phyloP scores from a whole-genome alignment of 1,140 invertebrate species.

The Drosophila rhopaloa region DNA sequence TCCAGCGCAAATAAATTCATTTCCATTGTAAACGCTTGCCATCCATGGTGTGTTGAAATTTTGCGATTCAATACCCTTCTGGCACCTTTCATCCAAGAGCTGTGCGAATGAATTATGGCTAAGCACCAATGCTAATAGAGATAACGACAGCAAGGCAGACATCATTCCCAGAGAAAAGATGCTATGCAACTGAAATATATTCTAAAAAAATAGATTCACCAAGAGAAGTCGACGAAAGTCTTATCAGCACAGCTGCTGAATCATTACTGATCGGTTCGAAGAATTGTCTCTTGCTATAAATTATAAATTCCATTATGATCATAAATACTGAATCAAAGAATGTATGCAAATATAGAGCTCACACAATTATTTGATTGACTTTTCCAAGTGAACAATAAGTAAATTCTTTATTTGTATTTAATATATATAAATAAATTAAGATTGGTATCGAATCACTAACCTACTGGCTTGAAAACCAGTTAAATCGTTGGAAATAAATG shows the following conservation, averaged over 20 bases:
- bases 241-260: not conserved
- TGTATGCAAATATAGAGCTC: no score
- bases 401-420: no score
- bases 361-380: no score
- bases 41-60: not conserved
- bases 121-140: not conserved
- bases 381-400: no score
- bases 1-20: slow-evolving; percentile 4
- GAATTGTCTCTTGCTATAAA: no score
- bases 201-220: not conserved
- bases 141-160: not conserved
- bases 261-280: no score
- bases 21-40: not conserved
- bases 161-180: not conserved
- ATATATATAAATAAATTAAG: no score
- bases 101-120: not conserved
- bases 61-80: not conserved
- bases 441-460: no score
- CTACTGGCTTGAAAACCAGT: no score
- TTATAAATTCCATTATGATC: no score
- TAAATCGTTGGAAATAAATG: no score
- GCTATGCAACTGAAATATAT: not conserved
- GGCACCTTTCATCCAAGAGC: not conserved
- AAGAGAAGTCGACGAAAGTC: not conserved
- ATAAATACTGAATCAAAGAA: no score